Evolutionary conservation across 2,113 vertebrate genomes (phyloP).

Genomic region (Pachypanchax playfairii): DNA sequence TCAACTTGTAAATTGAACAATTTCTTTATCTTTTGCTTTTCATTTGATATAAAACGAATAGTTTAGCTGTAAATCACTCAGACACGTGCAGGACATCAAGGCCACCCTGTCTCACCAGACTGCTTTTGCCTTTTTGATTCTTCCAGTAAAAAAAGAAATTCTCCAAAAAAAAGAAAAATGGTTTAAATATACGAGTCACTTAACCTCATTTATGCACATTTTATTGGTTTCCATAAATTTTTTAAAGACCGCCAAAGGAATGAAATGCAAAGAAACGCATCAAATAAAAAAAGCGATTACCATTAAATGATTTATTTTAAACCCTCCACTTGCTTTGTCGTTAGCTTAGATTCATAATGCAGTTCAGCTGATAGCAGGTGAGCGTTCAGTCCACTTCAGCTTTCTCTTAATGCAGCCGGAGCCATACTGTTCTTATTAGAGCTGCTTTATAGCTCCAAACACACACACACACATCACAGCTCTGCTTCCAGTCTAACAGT

Average conservation of each 20-base stretch:
- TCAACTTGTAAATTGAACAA: constrained; percentile 30
- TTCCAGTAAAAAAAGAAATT: too few species aligned
- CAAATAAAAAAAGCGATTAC: neutral
- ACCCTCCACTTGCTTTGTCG: neutral
- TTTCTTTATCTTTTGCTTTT: constrained; percentile 9
- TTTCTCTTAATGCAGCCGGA: constrained; percentile 15
- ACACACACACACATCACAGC: neutral
- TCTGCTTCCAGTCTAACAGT: constrained; percentile 24
- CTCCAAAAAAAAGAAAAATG: neutral
- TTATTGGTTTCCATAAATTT: neutral
- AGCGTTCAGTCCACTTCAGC: constrained; percentile 21
- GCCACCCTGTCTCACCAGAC: neutral
- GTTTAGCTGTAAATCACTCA: constrained; percentile 20
- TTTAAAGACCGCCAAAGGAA: neutral
- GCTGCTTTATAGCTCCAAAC: constrained; percentile 24
- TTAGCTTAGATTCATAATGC: constrained; percentile 7
- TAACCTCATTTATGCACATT: constrained; percentile 1
- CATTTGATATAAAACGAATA: constrained; percentile 24
- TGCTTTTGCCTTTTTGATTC: too few species aligned
- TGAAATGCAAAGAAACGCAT: neutral
- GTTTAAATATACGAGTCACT: neutral
- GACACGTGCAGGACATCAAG: constrained; percentile 1
- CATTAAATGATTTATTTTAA: neutral
- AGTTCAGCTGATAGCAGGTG: constrained; percentile 26
- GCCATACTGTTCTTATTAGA: constrained; percentile 67